Base-by-base conservation (phyloP, 2,888 invertebrate genomes). In the Tenthredo notha region DNA sequence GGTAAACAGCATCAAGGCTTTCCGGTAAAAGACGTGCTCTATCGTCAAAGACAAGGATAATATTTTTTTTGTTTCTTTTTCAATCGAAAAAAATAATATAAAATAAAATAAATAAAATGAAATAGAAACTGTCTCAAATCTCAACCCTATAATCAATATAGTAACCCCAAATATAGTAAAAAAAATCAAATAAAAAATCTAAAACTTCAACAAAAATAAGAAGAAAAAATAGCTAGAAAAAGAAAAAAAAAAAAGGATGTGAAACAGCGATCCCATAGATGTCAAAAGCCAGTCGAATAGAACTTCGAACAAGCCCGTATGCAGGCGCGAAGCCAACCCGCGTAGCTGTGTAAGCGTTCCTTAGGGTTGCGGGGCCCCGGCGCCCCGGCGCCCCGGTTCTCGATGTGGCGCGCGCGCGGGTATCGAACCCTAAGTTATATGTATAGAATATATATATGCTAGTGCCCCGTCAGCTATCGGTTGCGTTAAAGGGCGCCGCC, bases 401-500 rank as follows among this genome's bases (percentile, higher is more conserved):
- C 21, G 50, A 50, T 40, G 33, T 40, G 21, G 33, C 58, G 37
- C n/a, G 37, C n/a, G 40, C 58, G 40, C 58, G 70, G 85, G 21
- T 85, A 82, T 82, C 85, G 85, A 80, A 82, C 80, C 85, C 85
- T 82, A 25, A 54, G 33, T 40, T 54, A 67, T 58, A 80, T 50
- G 15, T 75, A 33, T 18, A 54, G 80, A 61, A 58, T 58, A 80
- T 54, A 77, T 54, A 77, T 54, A 47, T 29, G 58, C 40, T 29
- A 58, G 58, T 61, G 80, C 80, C 61, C 77, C 84, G 84, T 84
- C 84, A 84, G 84, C 84, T 78, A 78, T 67, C 84, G 78, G 61
- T 65, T 78, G 78, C 33, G 78, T 78, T 84, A 47, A 84, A 78
- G 77, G 43, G 78, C 75, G 84, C 84, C 67, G 84, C 65, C 77